phyloP scores from a whole-genome alignment of 2,113 vertebrate species.

The Lampris incognitus region DNA sequence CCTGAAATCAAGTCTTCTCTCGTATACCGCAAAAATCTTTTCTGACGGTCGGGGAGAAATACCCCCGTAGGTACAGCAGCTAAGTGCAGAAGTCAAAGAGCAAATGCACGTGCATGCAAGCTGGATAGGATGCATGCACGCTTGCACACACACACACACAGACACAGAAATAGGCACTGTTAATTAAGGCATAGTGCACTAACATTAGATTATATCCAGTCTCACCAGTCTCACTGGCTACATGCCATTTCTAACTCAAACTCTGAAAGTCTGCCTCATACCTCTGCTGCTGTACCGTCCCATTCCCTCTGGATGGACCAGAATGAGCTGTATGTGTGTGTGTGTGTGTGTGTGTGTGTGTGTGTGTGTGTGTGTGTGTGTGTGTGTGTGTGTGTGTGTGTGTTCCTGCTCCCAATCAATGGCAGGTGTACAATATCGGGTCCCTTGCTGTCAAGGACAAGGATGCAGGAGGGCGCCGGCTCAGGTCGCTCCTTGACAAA shows the following conservation, averaged over 20 bases:
- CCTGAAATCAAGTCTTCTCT: too few species aligned
- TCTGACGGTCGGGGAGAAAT: too few species aligned
- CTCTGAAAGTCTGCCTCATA: neutral
- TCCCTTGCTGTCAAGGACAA: conserved; percentile 29
- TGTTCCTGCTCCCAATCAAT: conserved; percentile 5
- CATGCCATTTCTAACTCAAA: neutral
- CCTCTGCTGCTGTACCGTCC: neutral
- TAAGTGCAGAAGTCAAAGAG: too few species aligned
- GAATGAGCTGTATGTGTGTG: too few species aligned
- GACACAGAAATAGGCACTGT: neutral
- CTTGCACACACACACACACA: neutral
- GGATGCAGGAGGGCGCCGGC: conserved; percentile 7
- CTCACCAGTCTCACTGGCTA: neutral
- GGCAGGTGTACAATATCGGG: conserved; percentile 28
- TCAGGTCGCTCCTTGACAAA: neutral
- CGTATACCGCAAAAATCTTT: too few species aligned
- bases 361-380: neutral
- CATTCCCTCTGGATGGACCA: too few species aligned
- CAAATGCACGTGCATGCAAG: too few species aligned
- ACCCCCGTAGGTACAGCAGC: too few species aligned
- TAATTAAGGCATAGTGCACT: neutral
- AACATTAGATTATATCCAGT: neutral
- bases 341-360: too few species aligned
- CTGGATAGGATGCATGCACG: neutral
- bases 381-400: neutral